Evolutionary conservation across 2,113 vertebrate genomes (phyloP).

Genomic region (Seriola rivoliana): DNA sequence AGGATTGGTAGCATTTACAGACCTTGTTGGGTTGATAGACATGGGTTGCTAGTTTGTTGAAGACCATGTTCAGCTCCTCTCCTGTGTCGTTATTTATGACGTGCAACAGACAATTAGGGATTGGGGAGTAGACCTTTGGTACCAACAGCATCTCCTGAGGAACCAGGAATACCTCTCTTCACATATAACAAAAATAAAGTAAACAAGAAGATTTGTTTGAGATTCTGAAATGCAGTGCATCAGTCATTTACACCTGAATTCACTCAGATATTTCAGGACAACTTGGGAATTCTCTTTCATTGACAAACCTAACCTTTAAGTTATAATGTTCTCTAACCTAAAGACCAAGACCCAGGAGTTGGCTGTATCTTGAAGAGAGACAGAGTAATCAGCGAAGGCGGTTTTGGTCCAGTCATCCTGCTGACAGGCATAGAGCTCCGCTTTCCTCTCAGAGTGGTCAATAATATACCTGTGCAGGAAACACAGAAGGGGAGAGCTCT

Average conservation of each 20-base stretch:
- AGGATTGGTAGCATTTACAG: not conserved
- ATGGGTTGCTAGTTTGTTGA: constrained; percentile 83
- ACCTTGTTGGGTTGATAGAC: constrained; percentile 93
- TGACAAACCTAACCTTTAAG: constrained; percentile 2
- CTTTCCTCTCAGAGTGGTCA: constrained; percentile 80
- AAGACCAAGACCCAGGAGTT: constrained; percentile 91
- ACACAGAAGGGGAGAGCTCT: constrained; percentile 4
- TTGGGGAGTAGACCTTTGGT: constrained; percentile 85
- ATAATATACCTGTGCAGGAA: constrained; percentile 87
- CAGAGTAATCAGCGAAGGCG: constrained; percentile 86
- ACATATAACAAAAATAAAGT: constrained; percentile 21
- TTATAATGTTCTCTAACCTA: constrained; percentile 82
- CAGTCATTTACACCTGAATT: constrained; percentile 4
- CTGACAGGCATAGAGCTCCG: constrained; percentile 86
- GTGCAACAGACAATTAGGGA: constrained; percentile 86
- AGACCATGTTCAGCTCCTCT: constrained; percentile 86
- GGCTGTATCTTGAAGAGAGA: constrained; percentile 82
- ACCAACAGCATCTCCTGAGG: constrained; percentile 88
- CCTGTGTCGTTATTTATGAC: constrained; percentile 93
- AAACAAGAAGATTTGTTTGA: not conserved
- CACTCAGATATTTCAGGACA: not conserved
- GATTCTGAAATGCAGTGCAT: not conserved
- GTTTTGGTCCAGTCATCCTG: constrained; percentile 89
- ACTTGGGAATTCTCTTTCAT: not conserved
- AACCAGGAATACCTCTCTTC: constrained; percentile 90